Evolutionary conservation across 1,140 invertebrate genomes (phyloP), one percentile per base, ranked within the genome.

Genomic region (Diachasmimorpha longicaudata): DNA sequence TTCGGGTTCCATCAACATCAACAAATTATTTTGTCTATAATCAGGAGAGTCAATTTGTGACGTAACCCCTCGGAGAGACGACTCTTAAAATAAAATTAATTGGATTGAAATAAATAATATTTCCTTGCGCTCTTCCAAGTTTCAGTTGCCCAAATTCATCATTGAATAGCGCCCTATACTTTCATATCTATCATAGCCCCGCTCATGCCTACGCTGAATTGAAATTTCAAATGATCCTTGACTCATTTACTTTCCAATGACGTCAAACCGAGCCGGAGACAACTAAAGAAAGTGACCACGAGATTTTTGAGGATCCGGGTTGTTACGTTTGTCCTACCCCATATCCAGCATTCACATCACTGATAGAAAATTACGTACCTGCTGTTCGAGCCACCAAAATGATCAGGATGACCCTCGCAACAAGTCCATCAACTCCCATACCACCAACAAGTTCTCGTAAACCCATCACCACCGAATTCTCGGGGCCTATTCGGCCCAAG

Each of bases 231-330:
- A 52, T 14, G n/a, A 52, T 52, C 48, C 14, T 52, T 52, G 48
- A 52, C 48, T 19, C 16, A 42, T 13, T n/a, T 58, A 72, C 71
- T 72, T 72, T 72, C 71, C 36, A 72, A 36, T 72, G 71, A 72
- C 71, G 71, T 72, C 71, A 72, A 58, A 37, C 25, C 9, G 23
- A 63, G 19, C 31, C 71, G 25, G 19, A 25, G 42, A 70, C 39
- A 37, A 36, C 4, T 14, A 39, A 52, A 72, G 70, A 72, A 72
- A 72, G 70, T 72, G 46, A 52, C 48, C 4, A 55, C 70, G 48
- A n/a, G 48, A 76, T 37, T 31, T 31, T 63, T 44, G 31, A 31
- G n/a, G 2, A 55, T 55, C 48, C 48, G 48, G 48, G 14, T 55
- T 19, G n/a, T 31, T 31, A 6, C 31, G 31, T 31, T 2, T 31